These are phyloP conservation scores for Callyntrura guangdongensis DNA, from an alignment of 2,888 invertebrate species.

Conservation along the genomic window DNA sequence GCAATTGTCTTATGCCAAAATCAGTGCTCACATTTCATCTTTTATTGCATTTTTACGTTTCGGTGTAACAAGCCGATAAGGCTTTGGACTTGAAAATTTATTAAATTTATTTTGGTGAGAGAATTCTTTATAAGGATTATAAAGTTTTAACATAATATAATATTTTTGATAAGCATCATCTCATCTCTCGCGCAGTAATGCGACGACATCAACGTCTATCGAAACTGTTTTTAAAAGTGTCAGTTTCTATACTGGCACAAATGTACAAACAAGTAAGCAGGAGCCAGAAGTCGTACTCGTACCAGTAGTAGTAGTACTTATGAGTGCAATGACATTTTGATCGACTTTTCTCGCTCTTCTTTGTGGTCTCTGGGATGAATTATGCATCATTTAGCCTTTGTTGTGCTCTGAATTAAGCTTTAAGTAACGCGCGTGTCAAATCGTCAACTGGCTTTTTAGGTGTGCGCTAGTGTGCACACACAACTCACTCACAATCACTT, in stretches of 20 bases:
- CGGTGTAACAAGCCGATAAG: slow-evolving; percentile 43
- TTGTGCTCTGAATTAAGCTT: slow-evolving; percentile 12
- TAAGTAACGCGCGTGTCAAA: slow-evolving; percentile 56
- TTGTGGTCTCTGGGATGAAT: not conserved
- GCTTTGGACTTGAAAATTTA: slow-evolving; percentile 1
- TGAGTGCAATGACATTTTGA: slow-evolving; percentile 71
- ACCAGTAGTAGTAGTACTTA: not conserved
- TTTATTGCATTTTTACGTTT: slow-evolving; percentile 51
- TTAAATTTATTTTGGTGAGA: slow-evolving; percentile 23
- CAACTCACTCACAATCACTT: not conserved
- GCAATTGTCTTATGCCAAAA: slow-evolving; percentile 54
- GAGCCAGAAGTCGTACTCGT: not conserved
- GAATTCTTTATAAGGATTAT: slow-evolving; percentile 41
- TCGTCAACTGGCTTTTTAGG: slow-evolving; percentile 10
- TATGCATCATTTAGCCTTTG: slow-evolving; percentile 18
- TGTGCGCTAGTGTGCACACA: too few relatives aligned
- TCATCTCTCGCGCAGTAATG: not conserved
- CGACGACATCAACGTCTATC: not conserved
- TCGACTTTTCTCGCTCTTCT: slow-evolving; percentile 61
- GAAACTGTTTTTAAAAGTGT: not conserved
- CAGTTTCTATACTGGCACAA: not conserved
- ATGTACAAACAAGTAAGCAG: too few relatives aligned
- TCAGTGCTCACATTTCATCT: slow-evolving; percentile 56
- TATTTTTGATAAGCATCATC: slow-evolving; percentile 38
- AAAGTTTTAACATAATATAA: not conserved